Base-by-base conservation (phyloP, 2,888 invertebrate species). In the Resseliella maxima region DNA sequence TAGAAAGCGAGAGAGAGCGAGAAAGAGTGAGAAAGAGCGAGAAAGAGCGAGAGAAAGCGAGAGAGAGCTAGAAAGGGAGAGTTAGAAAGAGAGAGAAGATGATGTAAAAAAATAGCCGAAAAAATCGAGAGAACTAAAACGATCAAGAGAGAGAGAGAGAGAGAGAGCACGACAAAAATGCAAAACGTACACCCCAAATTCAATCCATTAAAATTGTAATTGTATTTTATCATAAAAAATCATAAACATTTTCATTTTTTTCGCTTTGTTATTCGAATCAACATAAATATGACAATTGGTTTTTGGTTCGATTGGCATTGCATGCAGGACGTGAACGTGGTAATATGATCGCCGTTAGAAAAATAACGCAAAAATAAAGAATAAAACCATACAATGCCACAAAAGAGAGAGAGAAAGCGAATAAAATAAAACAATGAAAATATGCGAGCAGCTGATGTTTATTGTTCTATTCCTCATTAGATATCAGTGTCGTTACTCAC, bases 261-360 rank as follows among this genome's bases (percentile, higher is more conserved):
- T 1, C 38, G 38, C 36, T 38, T 38, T 83, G 83, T 83, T 72
- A 8, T 31, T 72, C 72, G 72, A 72, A 72, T n/a, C 27, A 24
- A 59, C 83, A 83, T 83, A 83, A 83, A 83, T 83, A 83, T 83
- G 83, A 83, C 83, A 83, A 83, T 83, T 83, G 83, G 83, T 83
- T 83, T 83, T 83, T 83, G 83, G 38, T 83, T 83, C 83, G 38
- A 83, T 83, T 83, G 83, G n/a, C 83, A 83, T 83, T 36, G 83
- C 83, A 83, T 6, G n/a, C 83, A 83, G 21, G 38, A 38, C 81
- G 38, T 8, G 83, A 83, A 38, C 36, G 38, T 35, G 15, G 72
- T n/a, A 83, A 83, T 83, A 12, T 83, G 83, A 83, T 83, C 83
- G 38, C n/a, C 38, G 46, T 18, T 6, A 50, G 38, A 83, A 38